phyloP scores from a whole-genome alignment of 2,888 invertebrate species.

The Apamea sordens region DNA sequence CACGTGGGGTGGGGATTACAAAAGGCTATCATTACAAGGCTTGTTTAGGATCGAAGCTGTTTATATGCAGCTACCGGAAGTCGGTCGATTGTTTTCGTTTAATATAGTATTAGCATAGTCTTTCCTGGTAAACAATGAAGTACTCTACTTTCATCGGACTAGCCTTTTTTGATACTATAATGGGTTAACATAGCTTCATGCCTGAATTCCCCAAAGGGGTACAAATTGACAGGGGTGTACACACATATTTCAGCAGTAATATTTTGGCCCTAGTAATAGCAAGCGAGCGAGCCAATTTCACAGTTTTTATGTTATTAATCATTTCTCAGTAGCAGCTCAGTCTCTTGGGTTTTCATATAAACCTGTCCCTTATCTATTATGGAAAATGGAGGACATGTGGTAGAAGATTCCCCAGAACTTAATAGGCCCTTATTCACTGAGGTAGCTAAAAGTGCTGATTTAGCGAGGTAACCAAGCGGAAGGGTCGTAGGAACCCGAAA shows the following conservation, averaged over 20 bases:
- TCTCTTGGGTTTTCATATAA: background rate
- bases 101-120: conserved; percentile 8
- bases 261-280: background rate
- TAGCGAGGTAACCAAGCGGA: conserved; percentile 29
- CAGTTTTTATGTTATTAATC: background rate
- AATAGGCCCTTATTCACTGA: conserved; percentile 16
- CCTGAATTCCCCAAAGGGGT: background rate
- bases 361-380: background rate
- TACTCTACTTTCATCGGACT: background rate
- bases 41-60: conserved; percentile 32
- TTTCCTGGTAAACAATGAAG: conserved; percentile 19
- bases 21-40: conserved; percentile 40
- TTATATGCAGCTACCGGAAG: conserved; percentile 18
- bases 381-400: background rate
- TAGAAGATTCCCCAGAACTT: background rate
- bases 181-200: background rate
- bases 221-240: background rate
- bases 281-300: background rate
- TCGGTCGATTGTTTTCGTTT: conserved; percentile 32
- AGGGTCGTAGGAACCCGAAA: conserved; percentile 37
- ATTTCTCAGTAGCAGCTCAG: background rate
- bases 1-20: conserved; percentile 51
- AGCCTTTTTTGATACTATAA: background rate
- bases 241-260: background rate
- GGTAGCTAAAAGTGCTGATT: conserved; percentile 36